Evolutionary conservation across 2,113 vertebrate genomes (phyloP).

Genomic region (Chamaetylas fuelleborni): DNA sequence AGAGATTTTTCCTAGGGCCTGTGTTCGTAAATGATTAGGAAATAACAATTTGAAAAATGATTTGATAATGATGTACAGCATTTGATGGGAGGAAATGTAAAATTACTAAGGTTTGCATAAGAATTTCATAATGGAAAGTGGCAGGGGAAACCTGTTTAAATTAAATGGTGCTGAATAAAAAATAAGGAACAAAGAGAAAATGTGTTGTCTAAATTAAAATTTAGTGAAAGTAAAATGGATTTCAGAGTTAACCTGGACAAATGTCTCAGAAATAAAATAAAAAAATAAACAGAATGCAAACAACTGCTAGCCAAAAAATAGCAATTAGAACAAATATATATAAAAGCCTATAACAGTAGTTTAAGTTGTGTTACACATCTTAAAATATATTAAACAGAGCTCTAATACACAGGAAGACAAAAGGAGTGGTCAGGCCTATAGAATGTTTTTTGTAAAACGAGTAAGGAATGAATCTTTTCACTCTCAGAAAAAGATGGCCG

Average conservation of each 20-base stretch:
- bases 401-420: neutral
- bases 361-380: neutral
- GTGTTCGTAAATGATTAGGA: neutral
- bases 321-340: neutral
- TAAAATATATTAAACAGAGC: neutral
- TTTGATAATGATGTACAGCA: neutral
- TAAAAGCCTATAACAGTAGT: neutral
- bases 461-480: neutral
- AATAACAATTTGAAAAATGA: neutral
- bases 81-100: neutral
- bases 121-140: neutral
- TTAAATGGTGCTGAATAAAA: neutral
- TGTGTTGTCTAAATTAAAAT: neutral
- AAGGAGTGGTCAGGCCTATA: accelerated
- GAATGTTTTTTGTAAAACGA: neutral
- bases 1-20: neutral
- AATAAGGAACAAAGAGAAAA: neutral
- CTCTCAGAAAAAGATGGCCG: neutral
- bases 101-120: neutral
- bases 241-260: neutral
- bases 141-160: neutral
- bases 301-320: neutral
- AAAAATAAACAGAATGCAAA: neutral
- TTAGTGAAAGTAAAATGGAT: neutral
- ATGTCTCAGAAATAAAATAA: neutral